Conservation (phyloP, 2,888 invertebrate species). For the Steinernema scapterisci region DNA sequence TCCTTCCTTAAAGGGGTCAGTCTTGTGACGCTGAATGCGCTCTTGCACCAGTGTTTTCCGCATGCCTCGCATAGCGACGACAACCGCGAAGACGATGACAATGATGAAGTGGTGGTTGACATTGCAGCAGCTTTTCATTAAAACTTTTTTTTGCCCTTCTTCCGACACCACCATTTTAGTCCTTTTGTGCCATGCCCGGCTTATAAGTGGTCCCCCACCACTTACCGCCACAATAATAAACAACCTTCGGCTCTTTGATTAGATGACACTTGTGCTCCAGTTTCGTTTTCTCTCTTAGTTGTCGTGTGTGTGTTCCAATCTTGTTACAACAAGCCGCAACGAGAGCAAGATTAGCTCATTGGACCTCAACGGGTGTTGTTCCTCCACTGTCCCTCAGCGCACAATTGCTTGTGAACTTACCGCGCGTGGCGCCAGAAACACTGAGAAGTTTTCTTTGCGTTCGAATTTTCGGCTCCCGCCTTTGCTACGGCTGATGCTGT, state of each 20-base stretch:
- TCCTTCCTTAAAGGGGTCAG: constrained; percentile 20
- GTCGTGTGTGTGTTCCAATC: constrained; percentile 19
- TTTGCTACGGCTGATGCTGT: not conserved
- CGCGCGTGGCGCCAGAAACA: not conserved
- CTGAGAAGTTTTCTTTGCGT: not conserved
- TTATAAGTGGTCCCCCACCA: not conserved
- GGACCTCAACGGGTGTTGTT: not conserved
- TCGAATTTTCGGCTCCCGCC: not conserved
- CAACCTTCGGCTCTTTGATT: constrained; percentile 8
- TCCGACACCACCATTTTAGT: no score
- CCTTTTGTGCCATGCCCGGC: constrained; percentile 37
- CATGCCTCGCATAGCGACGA: not conserved
- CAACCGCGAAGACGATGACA: not conserved
- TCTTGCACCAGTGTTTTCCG: not conserved
- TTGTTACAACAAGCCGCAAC: constrained; percentile 12
- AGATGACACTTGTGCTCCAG: constrained; percentile 15
- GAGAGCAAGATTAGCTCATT: not conserved
- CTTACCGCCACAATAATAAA: constrained; percentile 9
- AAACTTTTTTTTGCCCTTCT: no score
- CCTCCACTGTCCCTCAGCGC: not conserved
- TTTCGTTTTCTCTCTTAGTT: not conserved
- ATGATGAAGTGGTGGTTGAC: not conserved
- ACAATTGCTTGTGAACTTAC: constrained; percentile 18
- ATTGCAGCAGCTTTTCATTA: no score
- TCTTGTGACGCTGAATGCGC: not conserved